phyloP scores from a whole-genome alignment of 92 coral and sea anemone species.

The Siderastrea siderea region DNA sequence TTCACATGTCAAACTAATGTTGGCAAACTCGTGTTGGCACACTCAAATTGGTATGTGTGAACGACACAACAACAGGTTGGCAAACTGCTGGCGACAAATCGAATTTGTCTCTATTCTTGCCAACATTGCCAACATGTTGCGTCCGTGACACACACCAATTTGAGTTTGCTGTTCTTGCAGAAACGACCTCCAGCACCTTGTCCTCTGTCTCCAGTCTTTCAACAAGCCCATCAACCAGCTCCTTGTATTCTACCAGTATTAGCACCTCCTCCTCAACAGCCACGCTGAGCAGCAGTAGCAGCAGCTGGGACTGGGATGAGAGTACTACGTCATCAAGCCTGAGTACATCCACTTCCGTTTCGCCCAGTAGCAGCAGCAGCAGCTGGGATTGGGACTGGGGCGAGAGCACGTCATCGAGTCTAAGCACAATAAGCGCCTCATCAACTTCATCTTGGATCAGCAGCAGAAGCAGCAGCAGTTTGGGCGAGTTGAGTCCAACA shows the following conservation, averaged over 20 bases:
- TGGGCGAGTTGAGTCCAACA: neutral
- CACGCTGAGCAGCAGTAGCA: neutral
- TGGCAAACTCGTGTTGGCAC: no score
- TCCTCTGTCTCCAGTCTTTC: neutral
- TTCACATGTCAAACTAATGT: no score
- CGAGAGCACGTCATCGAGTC: neutral
- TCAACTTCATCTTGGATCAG: neutral
- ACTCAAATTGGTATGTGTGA: no score
- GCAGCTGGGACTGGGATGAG: neutral
- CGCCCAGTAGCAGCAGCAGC: conserved; percentile 11
- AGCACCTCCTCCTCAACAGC: neutral
- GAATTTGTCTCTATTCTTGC: neutral
- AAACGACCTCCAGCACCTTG: neutral
- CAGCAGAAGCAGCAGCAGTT: neutral
- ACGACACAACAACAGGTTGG: no score
- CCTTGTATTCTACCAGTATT: neutral
- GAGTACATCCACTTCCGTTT: neutral
- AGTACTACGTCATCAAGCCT: neutral
- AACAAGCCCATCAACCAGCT: conserved; percentile 10
- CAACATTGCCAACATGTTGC: neutral
- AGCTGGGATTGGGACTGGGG: conserved; percentile 19
- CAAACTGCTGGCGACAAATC: no score
- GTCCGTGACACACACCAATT: no score
- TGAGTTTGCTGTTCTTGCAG: neutral
- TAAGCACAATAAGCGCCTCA: neutral